phyloP scores from a whole-genome alignment of 2,797 vertebrate species.

The Enoplosus armatus region DNA sequence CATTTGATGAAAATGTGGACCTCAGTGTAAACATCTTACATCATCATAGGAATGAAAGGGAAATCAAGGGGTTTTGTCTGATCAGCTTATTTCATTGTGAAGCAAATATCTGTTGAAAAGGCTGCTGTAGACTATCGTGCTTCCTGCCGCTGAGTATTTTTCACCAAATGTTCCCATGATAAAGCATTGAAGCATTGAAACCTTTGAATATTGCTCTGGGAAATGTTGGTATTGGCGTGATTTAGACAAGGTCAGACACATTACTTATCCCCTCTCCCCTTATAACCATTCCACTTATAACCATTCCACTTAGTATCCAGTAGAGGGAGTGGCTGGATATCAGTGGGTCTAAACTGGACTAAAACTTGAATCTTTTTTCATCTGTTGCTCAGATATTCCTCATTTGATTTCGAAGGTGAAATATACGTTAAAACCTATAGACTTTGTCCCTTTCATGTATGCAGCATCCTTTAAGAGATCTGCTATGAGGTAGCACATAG shows the following conservation, averaged over 20 bases:
- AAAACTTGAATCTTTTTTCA: not conserved
- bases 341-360: not conserved
- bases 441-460: not conserved
- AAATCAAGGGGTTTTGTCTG: not conserved
- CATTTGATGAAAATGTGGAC: not conserved
- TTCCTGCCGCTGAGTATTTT: not conserved
- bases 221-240: not conserved
- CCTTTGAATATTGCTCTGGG: not conserved
- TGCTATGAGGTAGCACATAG: not conserved
- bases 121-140: not conserved
- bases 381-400: not conserved
- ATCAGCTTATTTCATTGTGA: not conserved
- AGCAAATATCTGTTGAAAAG: not conserved
- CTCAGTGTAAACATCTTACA: not conserved
- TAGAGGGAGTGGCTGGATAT: conserved; percentile 69
- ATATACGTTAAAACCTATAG: not conserved
- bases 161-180: not conserved
- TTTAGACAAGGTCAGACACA: not conserved
- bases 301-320: conserved; percentile 48
- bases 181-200: too few species aligned
- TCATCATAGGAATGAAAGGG: not conserved
- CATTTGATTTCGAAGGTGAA: not conserved
- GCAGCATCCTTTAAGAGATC: not conserved
- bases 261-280: not conserved
- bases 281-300: conserved; percentile 1